Evolutionary conservation across 1,140 invertebrate genomes (phyloP), one percentile per base, ranked within the genome.

Genomic region (Trichogramma pretiosum): DNA sequence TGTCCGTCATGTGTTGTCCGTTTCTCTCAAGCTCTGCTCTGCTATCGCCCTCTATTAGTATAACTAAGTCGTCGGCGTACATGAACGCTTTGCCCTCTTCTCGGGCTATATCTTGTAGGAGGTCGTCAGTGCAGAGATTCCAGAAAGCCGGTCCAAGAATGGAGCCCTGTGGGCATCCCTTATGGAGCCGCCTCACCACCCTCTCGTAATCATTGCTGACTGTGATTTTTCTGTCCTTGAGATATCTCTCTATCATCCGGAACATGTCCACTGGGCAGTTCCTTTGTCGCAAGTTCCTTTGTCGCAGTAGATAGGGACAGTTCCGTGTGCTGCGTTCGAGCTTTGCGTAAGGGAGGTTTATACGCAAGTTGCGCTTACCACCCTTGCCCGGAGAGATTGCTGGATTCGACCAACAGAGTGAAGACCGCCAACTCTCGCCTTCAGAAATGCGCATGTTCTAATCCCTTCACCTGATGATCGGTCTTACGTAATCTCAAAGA

Each of bases 131-230:
- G n/a, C 65, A 49, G 1, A 69, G 14, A 33, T 67, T 70, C 64
- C 68, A 72, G 0, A 68, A 46, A 3, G 45, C 24, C 0, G 68
- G 62, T 0, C 65, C 65, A 0, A 68, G 37, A 5, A 70, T 63
- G 1, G 67, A 72, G 0, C 67, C 67, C 54, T 72, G 67, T 0
- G 70, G 68, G 28, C 70, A 65, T 0, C 70, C 65, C 49, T 58
- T 60, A 0, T 54, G 60, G 10, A 58, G 47, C 0, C 10, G 5
- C 38, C 53, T 62, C 33, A 38, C 32, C n/a, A 30, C 23, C 9
- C 46, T 37, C 22, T 22, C 44, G 18, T 21, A 30, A 2, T 24
- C 22, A 1, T 14, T 17, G 3, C 22, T 5, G 2, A 41, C 18
- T 4, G 9, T 18, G 8, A 30, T 26, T 19, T 16, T 13, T 26